Conservation (phyloP, 2,797 vertebrate species). For the Siniperca undulata region DNA sequence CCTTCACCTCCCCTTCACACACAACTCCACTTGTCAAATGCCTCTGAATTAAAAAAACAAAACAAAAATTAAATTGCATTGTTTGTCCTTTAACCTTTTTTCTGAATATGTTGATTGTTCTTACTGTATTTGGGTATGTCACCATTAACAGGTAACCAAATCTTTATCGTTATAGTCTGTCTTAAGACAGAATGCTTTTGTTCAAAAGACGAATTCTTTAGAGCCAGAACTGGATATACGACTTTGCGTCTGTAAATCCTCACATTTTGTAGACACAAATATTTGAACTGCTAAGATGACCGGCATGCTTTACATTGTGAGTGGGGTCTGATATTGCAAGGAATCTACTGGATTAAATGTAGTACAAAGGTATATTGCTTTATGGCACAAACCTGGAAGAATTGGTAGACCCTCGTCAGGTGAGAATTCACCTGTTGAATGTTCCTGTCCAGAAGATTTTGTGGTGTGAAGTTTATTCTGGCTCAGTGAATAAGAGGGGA, state of each 20-base stretch:
- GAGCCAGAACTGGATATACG: background rate
- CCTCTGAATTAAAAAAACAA: constrained; percentile 94
- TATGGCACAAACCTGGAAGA: background rate
- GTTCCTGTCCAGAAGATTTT: background rate
- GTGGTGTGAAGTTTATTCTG: background rate
- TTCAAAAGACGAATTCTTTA: background rate
- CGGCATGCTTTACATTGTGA: background rate
- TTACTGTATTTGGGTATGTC: background rate
- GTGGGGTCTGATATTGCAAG: background rate
- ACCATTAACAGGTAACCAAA: background rate
- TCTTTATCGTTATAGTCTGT: background rate
- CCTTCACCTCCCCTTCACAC: constrained; percentile 89
- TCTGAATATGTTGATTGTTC: background rate
- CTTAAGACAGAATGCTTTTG: background rate
- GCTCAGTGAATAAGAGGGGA: too few species aligned
- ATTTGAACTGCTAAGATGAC: background rate
- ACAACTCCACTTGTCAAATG: constrained; percentile 98
- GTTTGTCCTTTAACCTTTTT: constrained; percentile 63
- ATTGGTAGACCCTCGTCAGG: background rate
- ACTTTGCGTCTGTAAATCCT: background rate
- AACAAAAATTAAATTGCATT: constrained; percentile 82
- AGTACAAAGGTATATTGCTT: background rate
- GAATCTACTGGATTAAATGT: background rate
- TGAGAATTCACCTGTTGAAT: background rate
- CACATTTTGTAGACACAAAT: background rate